Evolutionary conservation across 1,140 invertebrate genomes (phyloP).

Genomic region (Procambarus virginalis): DNA sequence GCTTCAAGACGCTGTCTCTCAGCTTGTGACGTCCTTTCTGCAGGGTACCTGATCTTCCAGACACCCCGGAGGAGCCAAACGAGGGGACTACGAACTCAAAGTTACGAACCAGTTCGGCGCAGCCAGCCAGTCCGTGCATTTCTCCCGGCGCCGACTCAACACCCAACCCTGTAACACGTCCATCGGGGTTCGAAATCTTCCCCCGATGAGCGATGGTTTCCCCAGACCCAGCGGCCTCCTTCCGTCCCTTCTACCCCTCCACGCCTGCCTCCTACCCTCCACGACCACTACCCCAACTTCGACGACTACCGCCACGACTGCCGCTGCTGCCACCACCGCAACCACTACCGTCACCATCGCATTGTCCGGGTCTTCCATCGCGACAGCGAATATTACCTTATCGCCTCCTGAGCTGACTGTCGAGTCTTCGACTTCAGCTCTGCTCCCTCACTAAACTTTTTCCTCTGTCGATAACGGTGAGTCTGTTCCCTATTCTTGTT

Average conservation of each 20-base stretch:
- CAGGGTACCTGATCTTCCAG: slow-evolving; percentile 20
- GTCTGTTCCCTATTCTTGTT: not conserved
- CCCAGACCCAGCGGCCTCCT: not conserved
- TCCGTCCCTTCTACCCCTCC: not conserved
- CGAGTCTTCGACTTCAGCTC: not conserved
- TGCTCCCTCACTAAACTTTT: not conserved
- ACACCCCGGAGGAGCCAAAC: slow-evolving; percentile 9
- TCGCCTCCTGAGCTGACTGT: too few relatives aligned
- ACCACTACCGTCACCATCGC: not conserved
- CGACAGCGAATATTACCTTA: not conserved
- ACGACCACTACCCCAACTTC: not conserved
- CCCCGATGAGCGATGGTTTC: not conserved
- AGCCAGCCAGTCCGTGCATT: not conserved
- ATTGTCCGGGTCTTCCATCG: not conserved
- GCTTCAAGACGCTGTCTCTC: too few relatives aligned
- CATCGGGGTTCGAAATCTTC: not conserved
- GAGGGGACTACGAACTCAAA: slow-evolving; percentile 35
- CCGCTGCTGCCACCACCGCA: not conserved
- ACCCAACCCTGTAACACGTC: not conserved
- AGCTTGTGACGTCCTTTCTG: too few relatives aligned
- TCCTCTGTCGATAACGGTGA: slow-evolving; percentile 40
- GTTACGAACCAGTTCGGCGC: slow-evolving; percentile 14
- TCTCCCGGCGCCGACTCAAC: not conserved
- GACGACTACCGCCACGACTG: not conserved
- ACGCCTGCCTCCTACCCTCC: not conserved